Base-by-base conservation (phyloP, 2,888 invertebrate genomes). In the Pseudococcus jackbeardsleyi region DNA sequence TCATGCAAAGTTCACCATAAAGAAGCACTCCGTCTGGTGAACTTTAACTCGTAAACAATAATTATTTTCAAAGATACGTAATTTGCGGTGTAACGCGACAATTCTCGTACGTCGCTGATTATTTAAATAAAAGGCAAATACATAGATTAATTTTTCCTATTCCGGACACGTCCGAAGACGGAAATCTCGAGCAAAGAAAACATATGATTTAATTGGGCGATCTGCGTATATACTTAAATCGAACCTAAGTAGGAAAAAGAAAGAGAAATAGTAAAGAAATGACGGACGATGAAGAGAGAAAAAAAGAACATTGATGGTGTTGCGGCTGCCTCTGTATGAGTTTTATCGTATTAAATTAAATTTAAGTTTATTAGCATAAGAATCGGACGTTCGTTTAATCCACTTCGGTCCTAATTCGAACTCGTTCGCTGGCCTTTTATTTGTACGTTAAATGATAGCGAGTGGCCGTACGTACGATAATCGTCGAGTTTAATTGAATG, bases 401-500 rank as follows among this genome's bases (percentile, higher is more conserved):
- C 79, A 42, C 39, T 42, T 39, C 33, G 79, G 79, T n/a, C n/a
- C 79, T 46, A 79, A 79, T 79, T 79, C 42, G 26, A 79, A 79
- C 79, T 79, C 79, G 79, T 79, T 79, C 42, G 42, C 46, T 79
- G 26, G 26, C 33, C 33, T 79, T 79, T 79, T 79, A 26, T 64
- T 64, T 64, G 8, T 22, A 22, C 19, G 5, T 22, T 64, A 22
- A 22, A 64, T 46, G 12, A 42, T 33, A 72, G 33, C 68, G 19
- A 79, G 19, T 79, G 46, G 5, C 17, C 46, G 79, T 4, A 42
- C 19, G 79, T n/a, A 12, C 42, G 42, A 46, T 79, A 79, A 79
- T 79, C 79, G 79, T 79, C 46, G 79, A 22, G 17, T 79, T 79
- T 79, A 79, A 79, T 79, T 79, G 79, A 79, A 79, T 79, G 79